phyloP scores from a whole-genome alignment of 2,888 invertebrate species.

The Aporophyla lueneburgensis region DNA sequence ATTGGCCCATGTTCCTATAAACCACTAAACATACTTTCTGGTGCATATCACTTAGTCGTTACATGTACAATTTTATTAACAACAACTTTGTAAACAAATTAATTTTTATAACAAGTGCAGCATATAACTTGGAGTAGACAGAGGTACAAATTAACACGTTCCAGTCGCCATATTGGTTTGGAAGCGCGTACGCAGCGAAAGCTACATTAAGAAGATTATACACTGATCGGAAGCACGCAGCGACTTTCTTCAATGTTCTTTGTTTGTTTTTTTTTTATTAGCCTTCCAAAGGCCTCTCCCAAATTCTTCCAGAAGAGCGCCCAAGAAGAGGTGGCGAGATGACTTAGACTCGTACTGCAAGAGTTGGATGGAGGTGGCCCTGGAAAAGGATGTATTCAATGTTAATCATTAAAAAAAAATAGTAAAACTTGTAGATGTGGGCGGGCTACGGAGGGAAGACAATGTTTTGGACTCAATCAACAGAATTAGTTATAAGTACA shows the following conservation, averaged over 20 bases:
- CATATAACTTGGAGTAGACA: conserved; percentile 69
- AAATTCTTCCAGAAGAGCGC: too few relatives aligned
- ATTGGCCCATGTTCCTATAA: not conserved
- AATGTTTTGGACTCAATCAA: not conserved
- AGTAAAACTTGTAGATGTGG: too few relatives aligned
- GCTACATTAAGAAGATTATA: conserved; percentile 34
- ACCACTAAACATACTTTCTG: conserved; percentile 21
- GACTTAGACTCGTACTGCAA: too few relatives aligned
- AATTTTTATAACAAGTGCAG: conserved; percentile 75
- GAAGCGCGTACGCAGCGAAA: conserved; percentile 54
- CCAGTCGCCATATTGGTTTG: conserved; percentile 66
- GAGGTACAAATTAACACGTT: conserved; percentile 80
- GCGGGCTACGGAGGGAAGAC: too few relatives aligned
- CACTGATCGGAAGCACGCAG: conserved; percentile 15
- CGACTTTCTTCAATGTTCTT: not conserved
- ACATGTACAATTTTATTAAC: conserved; percentile 34
- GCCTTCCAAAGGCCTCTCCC: too few relatives aligned
- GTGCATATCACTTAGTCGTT: conserved; percentile 11
- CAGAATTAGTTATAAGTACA: too few relatives aligned
- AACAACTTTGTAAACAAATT: conserved; percentile 72
- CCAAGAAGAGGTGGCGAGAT: too few relatives aligned
- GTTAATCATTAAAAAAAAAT: too few relatives aligned
- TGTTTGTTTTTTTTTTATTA: too few relatives aligned
- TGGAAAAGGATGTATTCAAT: too few relatives aligned
- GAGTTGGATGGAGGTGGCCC: too few relatives aligned